Evolutionary conservation across 1,140 invertebrate species (phyloP).

Genomic region (Chlorops oryzae): DNA sequence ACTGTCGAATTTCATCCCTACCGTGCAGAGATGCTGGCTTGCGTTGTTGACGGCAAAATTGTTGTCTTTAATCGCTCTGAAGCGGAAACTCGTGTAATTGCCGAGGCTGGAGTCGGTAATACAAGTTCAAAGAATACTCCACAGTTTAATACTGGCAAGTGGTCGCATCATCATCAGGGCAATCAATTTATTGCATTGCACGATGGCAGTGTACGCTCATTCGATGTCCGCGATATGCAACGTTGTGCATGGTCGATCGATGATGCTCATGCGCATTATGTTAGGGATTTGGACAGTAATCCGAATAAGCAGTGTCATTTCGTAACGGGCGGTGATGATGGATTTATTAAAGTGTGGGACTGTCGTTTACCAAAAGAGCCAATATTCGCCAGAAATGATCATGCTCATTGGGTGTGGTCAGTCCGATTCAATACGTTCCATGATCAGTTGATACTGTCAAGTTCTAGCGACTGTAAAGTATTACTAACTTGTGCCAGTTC

Average conservation of each 20-base stretch:
- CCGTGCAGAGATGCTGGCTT: conserved; percentile 63
- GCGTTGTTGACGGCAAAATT: conserved; percentile 69
- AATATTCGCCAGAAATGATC: conserved; percentile 75
- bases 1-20: conserved; percentile 79
- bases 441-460: conserved; percentile 91
- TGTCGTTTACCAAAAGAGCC: conserved; percentile 73
- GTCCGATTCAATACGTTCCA: conserved; percentile 94
- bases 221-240: conserved; percentile 72
- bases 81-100: conserved; percentile 45
- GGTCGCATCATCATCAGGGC: conserved; percentile 89
- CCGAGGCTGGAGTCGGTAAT: conserved; percentile 48
- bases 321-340: conserved; percentile 92
- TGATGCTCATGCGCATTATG: conserved; percentile 79
- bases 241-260: conserved; percentile 75
- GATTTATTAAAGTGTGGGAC: conserved; percentile 93
- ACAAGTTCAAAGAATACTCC: conserved; percentile 54
- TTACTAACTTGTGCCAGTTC: conserved; percentile 79
- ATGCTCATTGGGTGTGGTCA: conserved; percentile 96
- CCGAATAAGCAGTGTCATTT: conserved; percentile 92
- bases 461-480: conserved; percentile 90
- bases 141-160: conserved; percentile 77
- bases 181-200: conserved; percentile 73
- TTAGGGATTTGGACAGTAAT: conserved; percentile 93
- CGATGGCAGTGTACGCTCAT: conserved; percentile 78
- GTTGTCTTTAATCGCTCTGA: conserved; percentile 55